Evolutionary conservation across 2,888 invertebrate genomes (phyloP).

Genomic region (Acleris holmiana): DNA sequence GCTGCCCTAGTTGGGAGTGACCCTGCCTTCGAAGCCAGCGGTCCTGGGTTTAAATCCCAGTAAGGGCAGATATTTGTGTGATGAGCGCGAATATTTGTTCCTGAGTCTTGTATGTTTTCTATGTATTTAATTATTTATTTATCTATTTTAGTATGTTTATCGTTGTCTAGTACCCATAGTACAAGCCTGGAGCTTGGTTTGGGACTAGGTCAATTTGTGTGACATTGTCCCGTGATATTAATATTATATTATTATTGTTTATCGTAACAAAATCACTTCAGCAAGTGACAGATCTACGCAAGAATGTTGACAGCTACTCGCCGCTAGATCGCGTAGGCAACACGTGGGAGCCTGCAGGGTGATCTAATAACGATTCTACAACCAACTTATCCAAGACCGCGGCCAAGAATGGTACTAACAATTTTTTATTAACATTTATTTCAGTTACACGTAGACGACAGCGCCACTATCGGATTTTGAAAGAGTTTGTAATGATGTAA

Average conservation of each 20-base stretch:
- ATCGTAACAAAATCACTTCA: conserved; percentile 6
- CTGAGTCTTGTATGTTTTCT: too few species aligned
- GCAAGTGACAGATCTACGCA: conserved; percentile 17
- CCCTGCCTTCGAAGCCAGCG: too few species aligned
- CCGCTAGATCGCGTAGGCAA: conserved; percentile 29
- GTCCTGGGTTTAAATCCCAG: too few species aligned
- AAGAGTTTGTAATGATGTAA: conserved; percentile 22
- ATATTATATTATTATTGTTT: conserved; percentile 2
- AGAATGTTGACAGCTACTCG: conserved; percentile 34
- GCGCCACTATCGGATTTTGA: conserved; percentile 1
- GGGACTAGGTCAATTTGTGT: too few species aligned
- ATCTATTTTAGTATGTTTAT: too few species aligned
- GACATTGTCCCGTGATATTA: too few species aligned
- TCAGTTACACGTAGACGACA: conserved; percentile 1
- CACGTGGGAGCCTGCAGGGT: conserved; percentile 19
- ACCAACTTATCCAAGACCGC: conserved; percentile 3
- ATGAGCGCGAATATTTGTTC: too few species aligned
- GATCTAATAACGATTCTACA: conserved; percentile 20
- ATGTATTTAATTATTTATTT: too few species aligned
- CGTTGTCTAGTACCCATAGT: too few species aligned
- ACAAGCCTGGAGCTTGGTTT: too few species aligned
- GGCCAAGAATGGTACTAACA: conserved; percentile 17
- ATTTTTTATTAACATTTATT: not conserved
- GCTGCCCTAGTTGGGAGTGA: too few species aligned
- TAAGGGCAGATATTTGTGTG: too few species aligned